A percentile compares a stretch with the other conserved stretches of the same genome.
Evolutionary conservation across 53 echinoderm and acorn worm species (phyloP).

Genomic region (Glandiceps talaboti): DNA sequence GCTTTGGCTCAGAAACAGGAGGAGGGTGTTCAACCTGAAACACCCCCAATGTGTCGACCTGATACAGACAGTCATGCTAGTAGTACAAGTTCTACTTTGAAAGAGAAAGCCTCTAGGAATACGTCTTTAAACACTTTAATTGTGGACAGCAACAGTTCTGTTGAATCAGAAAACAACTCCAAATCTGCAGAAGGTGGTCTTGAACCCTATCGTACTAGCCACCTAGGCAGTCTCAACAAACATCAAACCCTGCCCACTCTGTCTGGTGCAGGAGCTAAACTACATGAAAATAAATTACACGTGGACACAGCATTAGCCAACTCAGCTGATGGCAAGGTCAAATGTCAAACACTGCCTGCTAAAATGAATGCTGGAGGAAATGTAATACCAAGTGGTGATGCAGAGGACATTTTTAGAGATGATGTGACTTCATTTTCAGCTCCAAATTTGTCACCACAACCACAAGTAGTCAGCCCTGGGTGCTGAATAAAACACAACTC

Average conservation of each 20-base stretch:
- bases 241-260: slow-evolving; percentile 88
- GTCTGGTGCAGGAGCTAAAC: slow-evolving; percentile 25
- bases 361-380: slow-evolving; percentile 84
- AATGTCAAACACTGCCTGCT: slow-evolving; percentile 87
- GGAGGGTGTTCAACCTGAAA: slow-evolving; percentile 6
- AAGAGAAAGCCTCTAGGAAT: slow-evolving; percentile 20
- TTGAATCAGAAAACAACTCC: slow-evolving; percentile 72
- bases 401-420: slow-evolving; percentile 46
- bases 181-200: neutral
- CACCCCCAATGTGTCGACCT: slow-evolving; percentile 6
- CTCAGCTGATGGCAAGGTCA: slow-evolving; percentile 50
- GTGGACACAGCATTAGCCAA: slow-evolving; percentile 38
- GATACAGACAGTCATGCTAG: slow-evolving; percentile 44
- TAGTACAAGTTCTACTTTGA: slow-evolving; percentile 53
- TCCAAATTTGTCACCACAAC: slow-evolving; percentile 76
- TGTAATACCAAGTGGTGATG: slow-evolving; percentile 10
- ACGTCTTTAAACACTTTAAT: slow-evolving; percentile 74
- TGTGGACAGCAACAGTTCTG: slow-evolving; percentile 86
- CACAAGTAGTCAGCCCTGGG: slow-evolving; percentile 8
- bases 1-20: slow-evolving; percentile 66
- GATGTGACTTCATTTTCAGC: slow-evolving; percentile 87
- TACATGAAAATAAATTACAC: slow-evolving; percentile 35
- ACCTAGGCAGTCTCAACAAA: slow-evolving; percentile 34
- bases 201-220: neutral
- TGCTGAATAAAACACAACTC: slow-evolving; percentile 17